Base-by-base conservation (phyloP, 2,888 invertebrate species). In the Dynastes tityus region DNA sequence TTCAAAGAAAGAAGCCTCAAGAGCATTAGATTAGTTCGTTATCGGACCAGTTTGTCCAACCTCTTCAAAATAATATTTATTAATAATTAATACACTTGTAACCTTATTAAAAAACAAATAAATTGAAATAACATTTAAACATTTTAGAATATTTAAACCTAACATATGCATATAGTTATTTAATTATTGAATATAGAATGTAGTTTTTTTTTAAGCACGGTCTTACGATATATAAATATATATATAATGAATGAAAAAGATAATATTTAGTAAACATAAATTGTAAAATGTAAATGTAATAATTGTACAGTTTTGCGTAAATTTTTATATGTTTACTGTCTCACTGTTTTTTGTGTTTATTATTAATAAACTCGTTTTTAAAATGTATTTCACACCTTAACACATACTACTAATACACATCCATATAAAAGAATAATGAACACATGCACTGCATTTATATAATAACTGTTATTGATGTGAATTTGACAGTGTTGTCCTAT, bases 241-340 rank as follows among this genome's bases (percentile, higher is more conserved):
- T 79, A 76, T 61, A 75, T 78, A 80, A 68, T 76, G 58, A 75
- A 61, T 79, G 77, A 80, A 81, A 79, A 78, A 80, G 45, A 67
- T 78, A 76, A 70, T 70, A 71, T 70, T 53, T 79, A 73, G 71
- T 67, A 77, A 73, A 74, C 73, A 61, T 61, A 79, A 81, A 80
- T 80, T 85, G 84, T 85, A 85, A 85, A 85, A 84, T 86, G 84
- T 86, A 84, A 83, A 84, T 86, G 79, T 79, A 79, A 78, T 85
- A 84, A 85, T 84, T 86, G 86, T 87, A 87, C 86, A 87, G 86
- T 85, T 85, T 84, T 83, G 82, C 83, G 82, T 84, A 84, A 84
- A 77, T 64, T 73, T 78, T 65, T 73, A 78, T 65, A 73, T 76
- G 45, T 76, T 68, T 68, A 68, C 53, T 65, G 71, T 78, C 65